phyloP scores from a whole-genome alignment of 2,888 invertebrate species.

The Drosophila greeni region DNA sequence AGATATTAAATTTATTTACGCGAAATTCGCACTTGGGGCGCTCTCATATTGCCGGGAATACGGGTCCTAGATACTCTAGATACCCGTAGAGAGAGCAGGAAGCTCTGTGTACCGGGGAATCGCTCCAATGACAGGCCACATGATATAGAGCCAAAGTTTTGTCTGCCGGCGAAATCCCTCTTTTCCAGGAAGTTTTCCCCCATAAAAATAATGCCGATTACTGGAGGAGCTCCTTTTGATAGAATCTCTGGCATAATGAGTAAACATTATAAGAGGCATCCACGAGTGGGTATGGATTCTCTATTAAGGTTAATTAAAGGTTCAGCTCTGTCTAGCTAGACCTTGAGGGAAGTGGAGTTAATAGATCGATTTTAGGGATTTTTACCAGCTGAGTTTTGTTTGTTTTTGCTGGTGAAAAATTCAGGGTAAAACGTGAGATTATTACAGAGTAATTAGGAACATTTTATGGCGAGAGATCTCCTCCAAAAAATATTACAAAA shows the following conservation, averaged over 20 bases:
- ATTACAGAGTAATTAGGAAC: too few relatives aligned
- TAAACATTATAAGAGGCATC: conserved; percentile 12
- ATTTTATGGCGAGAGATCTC: too few relatives aligned
- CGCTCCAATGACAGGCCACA: conserved; percentile 28
- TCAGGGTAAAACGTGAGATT: too few relatives aligned
- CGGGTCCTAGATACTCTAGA: conserved; percentile 20
- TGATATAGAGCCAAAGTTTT: conserved; percentile 31
- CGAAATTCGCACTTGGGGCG: conserved; percentile 51
- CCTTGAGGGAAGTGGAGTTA: too few relatives aligned
- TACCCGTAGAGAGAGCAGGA: conserved; percentile 14
- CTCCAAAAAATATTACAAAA: too few relatives aligned
- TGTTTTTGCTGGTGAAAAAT: too few relatives aligned
- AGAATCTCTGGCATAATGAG: conserved; percentile 34
- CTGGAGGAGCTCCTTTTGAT: conserved; percentile 9
- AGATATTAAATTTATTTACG: conserved; percentile 68
- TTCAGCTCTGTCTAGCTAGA: too few relatives aligned
- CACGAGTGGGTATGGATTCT: conserved; percentile 1
- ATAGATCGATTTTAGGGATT: too few relatives aligned
- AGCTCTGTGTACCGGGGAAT: conserved; percentile 9
- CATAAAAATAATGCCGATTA: conserved; percentile 13
- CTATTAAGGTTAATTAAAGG: conserved; percentile 6
- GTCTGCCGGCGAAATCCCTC: conserved; percentile 2
- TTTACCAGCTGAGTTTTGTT: too few relatives aligned
- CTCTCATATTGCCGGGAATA: conserved; percentile 33
- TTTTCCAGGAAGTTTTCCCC: conserved; percentile 11